Evolutionary conservation across 2,888 invertebrate genomes (phyloP), one percentile per base, ranked within the genome.

Genomic region (Euzetes globulus): DNA sequence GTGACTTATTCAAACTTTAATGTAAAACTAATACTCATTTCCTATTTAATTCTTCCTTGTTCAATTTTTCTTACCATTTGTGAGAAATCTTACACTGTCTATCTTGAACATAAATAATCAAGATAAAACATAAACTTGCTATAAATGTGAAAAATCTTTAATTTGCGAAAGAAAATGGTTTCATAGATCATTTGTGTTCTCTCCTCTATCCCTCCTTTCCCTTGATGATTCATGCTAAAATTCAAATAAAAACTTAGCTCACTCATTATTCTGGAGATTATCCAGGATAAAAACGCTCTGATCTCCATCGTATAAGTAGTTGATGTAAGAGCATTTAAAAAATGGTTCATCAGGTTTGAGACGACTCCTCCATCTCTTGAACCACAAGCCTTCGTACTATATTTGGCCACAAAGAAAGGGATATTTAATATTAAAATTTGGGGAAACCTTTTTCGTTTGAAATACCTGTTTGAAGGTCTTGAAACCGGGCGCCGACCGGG

Each of bases 301-400:
- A n/a, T 19, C 15, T 1, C 63, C 63, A 5, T 65, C 63, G 17
- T 19, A 37, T 11, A 52, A 27, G 19, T 74, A 74, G 37, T 71
- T 25, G 58, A 74, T 74, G 45, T 33, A 74, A 17, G 74, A 50
- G 29, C 74, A 74, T 37, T 74, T 47, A 52, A 74, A 74, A 27
- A 74, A 74, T 17, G 74, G 74, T 55, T 74, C 74, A 7, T 71
- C 74, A 25, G 22, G 17, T 11, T 71, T 22, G 41, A 74, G 71
- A 19, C 74, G 74, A 50, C 71, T 71, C 25, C 74, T n/a, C 52
- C 71, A 74, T 1, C 74, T 29, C 50, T 74, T 74, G n/a, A 50
- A 74, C 74, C 74, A 74, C 2, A 74, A n/a, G 5, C 74, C 74
- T 25, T 74, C 74, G 29, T 74, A 74, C 74, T 74, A 33, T 5